These are phyloP conservation scores for Tachycineta bicolor DNA, from an alignment of 2,113 vertebrate genomes.

Conservation along the genomic window DNA sequence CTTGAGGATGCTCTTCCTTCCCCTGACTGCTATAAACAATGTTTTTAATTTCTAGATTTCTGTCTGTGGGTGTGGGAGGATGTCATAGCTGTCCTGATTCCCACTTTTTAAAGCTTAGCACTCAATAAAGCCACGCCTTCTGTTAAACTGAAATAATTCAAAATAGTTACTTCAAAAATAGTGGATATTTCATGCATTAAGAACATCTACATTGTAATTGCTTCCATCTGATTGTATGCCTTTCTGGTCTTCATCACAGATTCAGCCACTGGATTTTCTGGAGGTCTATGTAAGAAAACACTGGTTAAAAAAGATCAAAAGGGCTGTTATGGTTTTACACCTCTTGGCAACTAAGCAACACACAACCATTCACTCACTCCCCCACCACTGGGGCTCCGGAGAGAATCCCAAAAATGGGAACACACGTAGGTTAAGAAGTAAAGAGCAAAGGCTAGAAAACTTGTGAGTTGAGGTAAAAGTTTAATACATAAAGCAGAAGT, in stretches of 20 bases:
- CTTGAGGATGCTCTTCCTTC: not conserved
- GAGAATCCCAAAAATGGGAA: not conserved
- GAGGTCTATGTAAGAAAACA: not conserved
- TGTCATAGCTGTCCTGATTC: not conserved
- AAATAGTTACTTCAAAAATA: not conserved
- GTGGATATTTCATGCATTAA: not conserved
- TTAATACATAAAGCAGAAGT: not conserved
- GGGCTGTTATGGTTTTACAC: not conserved
- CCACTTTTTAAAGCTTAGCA: not conserved
- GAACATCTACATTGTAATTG: not conserved
- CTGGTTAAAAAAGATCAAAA: not conserved
- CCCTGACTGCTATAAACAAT: not conserved
- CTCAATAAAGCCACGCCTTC: not conserved
- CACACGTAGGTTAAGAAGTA: rapidly evolving
- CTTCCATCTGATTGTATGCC: not conserved
- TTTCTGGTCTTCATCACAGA: not conserved
- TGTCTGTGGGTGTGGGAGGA: not conserved
- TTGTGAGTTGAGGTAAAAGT: not conserved
- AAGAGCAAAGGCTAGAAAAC: not conserved
- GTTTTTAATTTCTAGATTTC: not conserved
- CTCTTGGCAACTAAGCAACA: not conserved
- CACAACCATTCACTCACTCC: not conserved
- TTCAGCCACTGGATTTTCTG: not conserved
- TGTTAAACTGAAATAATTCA: not conserved
- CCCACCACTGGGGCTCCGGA: not conserved